phyloP scores from a whole-genome alignment of 2,888 invertebrate species.

The Lithophane leautieri region DNA sequence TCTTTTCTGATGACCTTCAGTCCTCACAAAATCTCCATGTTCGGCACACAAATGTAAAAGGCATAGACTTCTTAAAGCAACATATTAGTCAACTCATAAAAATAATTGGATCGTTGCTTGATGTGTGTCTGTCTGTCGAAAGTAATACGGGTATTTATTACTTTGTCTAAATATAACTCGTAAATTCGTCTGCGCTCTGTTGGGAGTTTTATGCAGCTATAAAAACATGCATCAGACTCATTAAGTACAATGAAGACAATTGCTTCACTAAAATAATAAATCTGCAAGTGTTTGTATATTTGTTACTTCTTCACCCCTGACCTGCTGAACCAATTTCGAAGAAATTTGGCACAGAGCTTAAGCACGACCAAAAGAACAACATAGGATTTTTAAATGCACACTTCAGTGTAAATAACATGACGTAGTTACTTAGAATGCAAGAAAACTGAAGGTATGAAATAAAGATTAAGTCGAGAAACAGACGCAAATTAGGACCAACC shows the following conservation, averaged over 20 bases:
- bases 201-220: conserved; percentile 35
- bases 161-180: conserved; percentile 37
- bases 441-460: neutral
- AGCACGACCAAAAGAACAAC: neutral
- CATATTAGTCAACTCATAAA: conserved; percentile 28
- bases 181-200: conserved; percentile 16
- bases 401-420: neutral
- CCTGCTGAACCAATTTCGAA: neutral
- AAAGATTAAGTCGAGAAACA: neutral
- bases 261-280: neutral
- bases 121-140: conserved; percentile 16
- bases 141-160: conserved; percentile 48
- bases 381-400: neutral
- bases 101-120: conserved; percentile 47
- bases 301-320: neutral
- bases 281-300: neutral
- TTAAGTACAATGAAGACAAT: neutral
- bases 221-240: conserved; percentile 32
- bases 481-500: neutral
- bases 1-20: neutral
- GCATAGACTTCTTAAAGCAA: neutral
- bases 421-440: neutral
- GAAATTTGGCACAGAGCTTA: neutral
- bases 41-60: neutral
- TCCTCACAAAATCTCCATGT: neutral